These are phyloP conservation scores for Syrrhaptes paradoxus DNA, from an alignment of 2,113 vertebrate genomes.

Conservation along the genomic window DNA sequence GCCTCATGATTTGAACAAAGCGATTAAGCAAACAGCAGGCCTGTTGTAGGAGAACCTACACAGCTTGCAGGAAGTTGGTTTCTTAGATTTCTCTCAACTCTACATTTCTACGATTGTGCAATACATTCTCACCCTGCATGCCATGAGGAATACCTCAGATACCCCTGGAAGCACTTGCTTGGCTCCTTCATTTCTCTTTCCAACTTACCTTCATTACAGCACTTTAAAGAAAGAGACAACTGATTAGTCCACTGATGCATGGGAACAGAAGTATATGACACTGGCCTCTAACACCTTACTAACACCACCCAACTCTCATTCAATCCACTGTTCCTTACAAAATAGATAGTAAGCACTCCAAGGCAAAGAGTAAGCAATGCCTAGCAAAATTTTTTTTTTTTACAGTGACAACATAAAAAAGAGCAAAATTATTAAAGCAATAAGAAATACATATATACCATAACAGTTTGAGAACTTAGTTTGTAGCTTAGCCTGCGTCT, in stretches of 20 bases:
- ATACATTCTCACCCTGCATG: neutral
- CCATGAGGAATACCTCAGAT: neutral
- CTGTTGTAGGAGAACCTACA: neutral
- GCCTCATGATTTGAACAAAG: neutral
- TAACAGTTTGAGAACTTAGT: neutral
- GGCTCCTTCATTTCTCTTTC: neutral
- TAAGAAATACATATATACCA: rapidly evolving
- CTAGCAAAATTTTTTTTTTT: neutral
- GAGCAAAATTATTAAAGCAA: neutral
- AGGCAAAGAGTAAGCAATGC: rapidly evolving
- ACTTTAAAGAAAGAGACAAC: neutral
- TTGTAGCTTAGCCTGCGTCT: neutral
- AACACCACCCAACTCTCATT: rapidly evolving
- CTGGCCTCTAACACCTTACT: neutral
- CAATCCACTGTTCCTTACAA: neutral
- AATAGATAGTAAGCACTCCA: neutral
- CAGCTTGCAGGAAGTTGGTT: neutral
- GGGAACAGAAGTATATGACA: rapidly evolving
- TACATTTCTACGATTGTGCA: neutral
- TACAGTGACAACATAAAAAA: neutral
- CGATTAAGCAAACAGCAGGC: neutral
- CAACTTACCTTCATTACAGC: neutral
- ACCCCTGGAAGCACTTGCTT: neutral
- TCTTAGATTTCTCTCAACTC: neutral
- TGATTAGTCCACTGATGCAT: neutral